These are phyloP conservation scores for Laticauda colubrina DNA, from an alignment of 2,113 vertebrate species.

Conservation along the genomic window DNA sequence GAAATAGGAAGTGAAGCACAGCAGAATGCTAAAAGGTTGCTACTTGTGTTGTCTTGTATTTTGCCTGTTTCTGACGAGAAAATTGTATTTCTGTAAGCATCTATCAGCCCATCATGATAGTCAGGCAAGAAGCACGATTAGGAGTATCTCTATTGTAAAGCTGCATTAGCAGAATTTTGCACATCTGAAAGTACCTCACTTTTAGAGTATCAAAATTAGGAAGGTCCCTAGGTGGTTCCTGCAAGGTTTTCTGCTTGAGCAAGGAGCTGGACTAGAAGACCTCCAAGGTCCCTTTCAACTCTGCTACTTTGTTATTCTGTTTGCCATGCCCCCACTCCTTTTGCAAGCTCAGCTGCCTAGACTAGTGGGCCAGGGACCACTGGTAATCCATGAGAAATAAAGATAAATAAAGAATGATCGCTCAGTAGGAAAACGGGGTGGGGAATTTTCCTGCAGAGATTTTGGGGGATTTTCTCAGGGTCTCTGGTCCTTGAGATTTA, in stretches of 20 bases:
- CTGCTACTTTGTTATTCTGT: neutral
- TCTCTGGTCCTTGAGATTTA: too few species aligned
- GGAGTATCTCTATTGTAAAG: neutral
- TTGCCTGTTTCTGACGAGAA: neutral
- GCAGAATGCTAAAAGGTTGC: slow-evolving; percentile 45
- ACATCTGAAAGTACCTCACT: neutral
- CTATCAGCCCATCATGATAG: neutral
- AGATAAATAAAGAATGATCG: too few species aligned
- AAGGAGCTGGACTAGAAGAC: neutral
- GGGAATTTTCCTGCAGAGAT: too few species aligned
- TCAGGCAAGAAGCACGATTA: neutral
- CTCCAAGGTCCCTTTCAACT: neutral
- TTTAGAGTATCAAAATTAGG: neutral
- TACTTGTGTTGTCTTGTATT: neutral
- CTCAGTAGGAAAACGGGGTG: too few species aligned
- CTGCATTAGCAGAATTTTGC: neutral
- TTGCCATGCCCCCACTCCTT: neutral
- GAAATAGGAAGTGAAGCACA: neutral
- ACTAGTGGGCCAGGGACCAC: too few species aligned
- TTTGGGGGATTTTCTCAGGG: too few species aligned
- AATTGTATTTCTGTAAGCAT: neutral
- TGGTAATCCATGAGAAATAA: too few species aligned
- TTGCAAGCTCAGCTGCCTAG: neutral
- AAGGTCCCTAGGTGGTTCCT: neutral
- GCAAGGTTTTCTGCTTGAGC: neutral